A percentile compares a stretch with the other conserved stretches of the same genome.
phyloP scores from a whole-genome alignment of 1,140 invertebrate genomes.

The Lordiphosa mommai region DNA sequence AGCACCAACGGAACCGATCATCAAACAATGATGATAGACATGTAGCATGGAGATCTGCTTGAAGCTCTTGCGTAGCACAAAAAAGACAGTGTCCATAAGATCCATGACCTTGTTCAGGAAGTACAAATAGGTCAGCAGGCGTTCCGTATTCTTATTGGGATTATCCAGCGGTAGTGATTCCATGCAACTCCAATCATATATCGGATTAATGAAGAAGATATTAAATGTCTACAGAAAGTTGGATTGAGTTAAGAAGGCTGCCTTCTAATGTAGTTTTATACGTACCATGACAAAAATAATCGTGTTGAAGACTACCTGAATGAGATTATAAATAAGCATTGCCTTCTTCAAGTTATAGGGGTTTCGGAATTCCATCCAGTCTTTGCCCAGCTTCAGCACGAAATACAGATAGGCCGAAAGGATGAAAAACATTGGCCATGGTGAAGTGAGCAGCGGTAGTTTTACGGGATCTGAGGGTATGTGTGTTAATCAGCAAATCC shows the following conservation, averaged over 20 bases:
- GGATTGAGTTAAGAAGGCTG: too few species aligned
- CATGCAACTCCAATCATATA: not conserved
- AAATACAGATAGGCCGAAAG: conserved; percentile 1
- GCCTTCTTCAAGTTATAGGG: conserved; percentile 12
- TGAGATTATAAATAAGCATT: conserved; percentile 8
- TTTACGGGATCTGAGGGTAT: conserved; percentile 9
- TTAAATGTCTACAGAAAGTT: not conserved
- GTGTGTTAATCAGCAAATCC: too few species aligned
- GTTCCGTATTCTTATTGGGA: not conserved
- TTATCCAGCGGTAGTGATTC: not conserved
- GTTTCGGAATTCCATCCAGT: conserved; percentile 9
- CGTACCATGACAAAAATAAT: not conserved
- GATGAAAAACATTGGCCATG: not conserved
- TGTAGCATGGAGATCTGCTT: not conserved
- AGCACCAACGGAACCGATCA: not conserved
- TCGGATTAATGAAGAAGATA: not conserved
- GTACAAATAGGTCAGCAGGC: not conserved
- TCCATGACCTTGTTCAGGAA: not conserved
- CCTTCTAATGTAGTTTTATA: not conserved
- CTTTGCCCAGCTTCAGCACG: conserved; percentile 6
- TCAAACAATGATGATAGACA: conserved; percentile 2
- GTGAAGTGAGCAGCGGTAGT: not conserved
- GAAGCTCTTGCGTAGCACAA: not conserved
- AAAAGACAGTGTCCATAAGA: not conserved
- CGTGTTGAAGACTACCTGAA: conserved; percentile 11